Evolutionary conservation across 2,797 vertebrate genomes (phyloP).

Genomic region (Zalophus californianus): DNA sequence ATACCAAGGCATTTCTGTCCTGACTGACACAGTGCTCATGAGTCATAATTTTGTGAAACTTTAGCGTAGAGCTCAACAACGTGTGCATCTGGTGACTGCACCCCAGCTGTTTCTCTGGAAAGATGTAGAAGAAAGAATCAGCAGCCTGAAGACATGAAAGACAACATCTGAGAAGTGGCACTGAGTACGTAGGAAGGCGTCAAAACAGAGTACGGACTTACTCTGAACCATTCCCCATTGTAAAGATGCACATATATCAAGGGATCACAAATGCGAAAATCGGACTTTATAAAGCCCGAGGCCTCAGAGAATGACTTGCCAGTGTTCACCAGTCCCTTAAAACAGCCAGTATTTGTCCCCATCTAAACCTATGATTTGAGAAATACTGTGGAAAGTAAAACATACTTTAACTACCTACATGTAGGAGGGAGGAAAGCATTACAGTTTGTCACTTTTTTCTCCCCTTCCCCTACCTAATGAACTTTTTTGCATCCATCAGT

Average conservation of each 20-base stretch:
- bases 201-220: neutral
- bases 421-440: neutral
- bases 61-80: neutral
- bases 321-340: neutral
- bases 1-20: neutral
- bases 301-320: neutral
- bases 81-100: neutral
- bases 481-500: conserved; percentile 31
- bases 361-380: neutral
- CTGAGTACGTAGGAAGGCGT: neutral
- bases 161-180: neutral
- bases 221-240: too few species aligned
- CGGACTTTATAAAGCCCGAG: neutral
- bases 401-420: neutral
- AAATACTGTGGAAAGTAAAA: neutral
- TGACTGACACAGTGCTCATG: neutral
- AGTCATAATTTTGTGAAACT: neutral
- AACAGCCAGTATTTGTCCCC: neutral
- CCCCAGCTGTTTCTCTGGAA: conserved; percentile 55
- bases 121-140: conserved; percentile 6
- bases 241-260: neutral
- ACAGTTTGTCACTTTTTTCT: neutral
- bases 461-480: neutral
- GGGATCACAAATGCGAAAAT: neutral
- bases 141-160: neutral